A percentile compares a stretch with the other conserved stretches of the same genome.
phyloP scores from a whole-genome alignment of 2,797 vertebrate genomes.

The Morelia viridis region DNA sequence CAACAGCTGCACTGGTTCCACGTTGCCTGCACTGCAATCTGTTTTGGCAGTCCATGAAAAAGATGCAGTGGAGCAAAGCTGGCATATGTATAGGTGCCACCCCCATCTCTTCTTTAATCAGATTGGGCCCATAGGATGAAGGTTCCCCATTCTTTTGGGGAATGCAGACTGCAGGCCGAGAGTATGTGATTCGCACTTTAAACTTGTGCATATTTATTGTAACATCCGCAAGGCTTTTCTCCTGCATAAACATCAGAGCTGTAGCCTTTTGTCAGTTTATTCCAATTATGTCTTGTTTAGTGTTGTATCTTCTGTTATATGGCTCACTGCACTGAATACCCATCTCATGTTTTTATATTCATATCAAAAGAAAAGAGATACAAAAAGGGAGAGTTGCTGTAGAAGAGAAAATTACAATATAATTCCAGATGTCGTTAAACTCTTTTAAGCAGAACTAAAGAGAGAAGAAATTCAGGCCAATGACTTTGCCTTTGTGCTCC shows the following conservation, averaged over 20 bases:
- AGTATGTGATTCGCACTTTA: background rate
- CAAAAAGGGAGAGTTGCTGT: background rate
- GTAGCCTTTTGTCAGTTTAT: background rate
- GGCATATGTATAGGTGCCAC: background rate
- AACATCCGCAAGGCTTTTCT: background rate
- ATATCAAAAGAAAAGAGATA: background rate
- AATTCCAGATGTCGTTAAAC: background rate
- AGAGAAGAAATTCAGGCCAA: background rate
- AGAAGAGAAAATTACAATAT: background rate
- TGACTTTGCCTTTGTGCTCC: background rate
- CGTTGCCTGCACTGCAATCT: background rate
- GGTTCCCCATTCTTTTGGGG: background rate
- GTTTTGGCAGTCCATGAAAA: background rate
- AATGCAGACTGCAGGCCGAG: background rate
- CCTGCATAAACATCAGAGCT: background rate
- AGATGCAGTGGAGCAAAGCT: background rate
- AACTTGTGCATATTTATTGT: background rate
- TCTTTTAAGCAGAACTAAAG: background rate
- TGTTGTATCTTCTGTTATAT: background rate
- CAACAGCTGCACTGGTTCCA: background rate
- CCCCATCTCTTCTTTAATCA: background rate
- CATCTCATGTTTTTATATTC: background rate
- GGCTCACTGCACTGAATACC: background rate
- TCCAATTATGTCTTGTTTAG: background rate
- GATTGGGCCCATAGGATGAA: background rate